Evolutionary conservation across 2,797 vertebrate species (phyloP), one percentile per base, ranked within the genome.

Genomic region (Myotis findleyi): DNA sequence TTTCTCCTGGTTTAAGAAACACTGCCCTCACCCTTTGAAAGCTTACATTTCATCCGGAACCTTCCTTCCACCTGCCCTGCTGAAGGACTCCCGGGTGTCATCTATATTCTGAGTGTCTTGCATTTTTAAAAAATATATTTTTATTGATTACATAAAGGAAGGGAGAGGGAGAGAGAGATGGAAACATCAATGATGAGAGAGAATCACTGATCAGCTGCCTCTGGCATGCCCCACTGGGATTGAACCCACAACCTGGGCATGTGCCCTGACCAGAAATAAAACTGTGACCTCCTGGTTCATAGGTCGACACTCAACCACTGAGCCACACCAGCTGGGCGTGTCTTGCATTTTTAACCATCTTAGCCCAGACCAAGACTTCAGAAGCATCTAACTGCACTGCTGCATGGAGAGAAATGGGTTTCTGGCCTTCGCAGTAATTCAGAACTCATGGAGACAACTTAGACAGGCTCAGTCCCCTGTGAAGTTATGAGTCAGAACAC

Each of bases 401-500:
- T 53, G 5, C 38, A 53, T 9, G 38, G 23, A 93, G 38, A 62
- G n/a, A 36, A 80, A 73, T 49, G 84, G 79, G 73, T 72, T 36
- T 72, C 76, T 87, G 79, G 38, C 57, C 90, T 95, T 88, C 11
- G 33, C 47, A 95, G 59, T 55, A 71, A 93, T 72, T 93, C 62
- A 59, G 38, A 81, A 51, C 30, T 94, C 71, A 47, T 12, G 18
- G 79, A 93, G 11, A 85, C 2, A 53, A 80, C 27, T 92, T 82
- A n/a, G 53, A 44, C 44, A 33, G 68, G 18, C 68, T 86, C 33
- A 27, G 44, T 91, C n/a, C n/a, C 69, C 68, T 82, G 14, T 13
- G 23, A 94, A 76, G 47, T 71, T 73, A 53, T 92, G 88, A 96
- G 79, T 95, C 95, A 97, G 82, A 97, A 81, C n/a, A 71, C 77